Evolutionary conservation across 2,888 invertebrate genomes (phyloP).

Genomic region (Drosophila dives): DNA sequence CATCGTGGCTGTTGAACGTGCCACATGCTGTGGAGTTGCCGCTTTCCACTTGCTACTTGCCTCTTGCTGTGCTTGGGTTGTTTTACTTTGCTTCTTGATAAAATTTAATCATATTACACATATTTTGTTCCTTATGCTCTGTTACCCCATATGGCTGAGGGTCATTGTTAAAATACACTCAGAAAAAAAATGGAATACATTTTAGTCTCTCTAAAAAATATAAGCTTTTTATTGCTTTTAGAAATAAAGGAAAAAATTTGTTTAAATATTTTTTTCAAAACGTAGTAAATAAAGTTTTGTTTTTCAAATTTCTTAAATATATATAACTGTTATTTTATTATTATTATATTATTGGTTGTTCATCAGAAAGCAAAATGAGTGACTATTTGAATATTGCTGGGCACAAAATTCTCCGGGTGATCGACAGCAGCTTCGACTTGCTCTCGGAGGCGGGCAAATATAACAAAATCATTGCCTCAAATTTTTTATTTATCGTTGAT

Average conservation of each 20-base stretch:
- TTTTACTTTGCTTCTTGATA: conserved; percentile 70
- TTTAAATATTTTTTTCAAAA: background rate
- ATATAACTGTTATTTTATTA: background rate
- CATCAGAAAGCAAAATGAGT: conserved; percentile 27
- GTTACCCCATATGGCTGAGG: conserved; percentile 72
- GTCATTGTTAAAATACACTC: conserved; percentile 16
- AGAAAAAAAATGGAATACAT: background rate
- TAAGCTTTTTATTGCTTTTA: background rate
- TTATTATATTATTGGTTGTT: background rate
- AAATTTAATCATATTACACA: conserved; percentile 81
- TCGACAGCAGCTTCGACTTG: conserved; percentile 22
- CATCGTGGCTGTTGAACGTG: conserved; percentile 61
- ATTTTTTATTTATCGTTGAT: background rate
- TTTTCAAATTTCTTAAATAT: background rate
- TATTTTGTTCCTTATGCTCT: conserved; percentile 79
- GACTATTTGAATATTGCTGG: conserved; percentile 41
- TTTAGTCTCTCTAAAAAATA: background rate
- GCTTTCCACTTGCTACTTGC: conserved; percentile 2
- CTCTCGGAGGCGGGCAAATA: conserved; percentile 29
- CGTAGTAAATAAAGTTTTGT: conserved; percentile 20
- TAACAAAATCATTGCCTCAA: background rate
- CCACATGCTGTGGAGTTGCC: conserved; percentile 31
- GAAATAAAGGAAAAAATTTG: background rate
- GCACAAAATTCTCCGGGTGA: conserved; percentile 27
- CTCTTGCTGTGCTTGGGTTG: conserved; percentile 19